These are phyloP conservation scores for Scaptomyza parva DNA, from an alignment of 2,888 invertebrate genomes.

Conservation along the genomic window DNA sequence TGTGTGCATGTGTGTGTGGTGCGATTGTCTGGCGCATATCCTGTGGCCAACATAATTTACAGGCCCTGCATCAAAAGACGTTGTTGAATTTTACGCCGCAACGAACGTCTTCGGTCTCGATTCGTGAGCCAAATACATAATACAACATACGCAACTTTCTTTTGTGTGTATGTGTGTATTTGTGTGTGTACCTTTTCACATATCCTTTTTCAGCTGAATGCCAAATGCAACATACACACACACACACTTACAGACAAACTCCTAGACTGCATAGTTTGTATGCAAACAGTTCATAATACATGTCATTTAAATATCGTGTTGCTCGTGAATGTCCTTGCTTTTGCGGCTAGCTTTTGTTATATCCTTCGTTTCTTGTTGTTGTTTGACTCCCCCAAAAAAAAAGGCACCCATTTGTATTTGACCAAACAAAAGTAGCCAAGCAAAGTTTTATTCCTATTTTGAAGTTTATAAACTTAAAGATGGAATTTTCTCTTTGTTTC, in stretches of 20 bases:
- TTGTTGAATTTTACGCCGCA: constrained; percentile 75
- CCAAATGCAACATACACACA: constrained; percentile 45
- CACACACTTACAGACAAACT: constrained; percentile 14
- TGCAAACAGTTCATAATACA: constrained; percentile 52
- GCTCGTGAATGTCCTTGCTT: constrained; percentile 49
- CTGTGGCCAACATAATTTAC: constrained; percentile 76
- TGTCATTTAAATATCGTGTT: constrained; percentile 57
- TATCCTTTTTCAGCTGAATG: constrained; percentile 61
- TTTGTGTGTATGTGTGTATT: constrained; percentile 2
- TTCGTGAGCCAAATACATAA: constrained; percentile 78
- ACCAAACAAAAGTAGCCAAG: constrained; percentile 52
- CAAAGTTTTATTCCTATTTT: constrained; percentile 29
- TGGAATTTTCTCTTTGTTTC: too few relatives aligned
- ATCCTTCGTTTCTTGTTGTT: constrained; percentile 33
- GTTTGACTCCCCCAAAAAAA: constrained; percentile 2
- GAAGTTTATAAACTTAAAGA: too few relatives aligned
- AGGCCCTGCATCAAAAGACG: constrained; percentile 56
- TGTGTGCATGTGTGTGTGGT: constrained; percentile 14
- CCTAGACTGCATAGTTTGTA: constrained; percentile 36
- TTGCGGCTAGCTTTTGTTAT: constrained; percentile 34
- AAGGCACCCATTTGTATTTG: constrained; percentile 50
- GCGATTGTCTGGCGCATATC: constrained; percentile 74
- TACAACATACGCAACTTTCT: constrained; percentile 58
- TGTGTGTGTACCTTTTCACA: constrained; percentile 42
- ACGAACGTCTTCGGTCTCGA: constrained; percentile 66